A percentile compares a stretch with the other conserved stretches of the same genome.
phyloP scores from a whole-genome alignment of 1,140 invertebrate species.

The Heliconius eleuchia region DNA sequence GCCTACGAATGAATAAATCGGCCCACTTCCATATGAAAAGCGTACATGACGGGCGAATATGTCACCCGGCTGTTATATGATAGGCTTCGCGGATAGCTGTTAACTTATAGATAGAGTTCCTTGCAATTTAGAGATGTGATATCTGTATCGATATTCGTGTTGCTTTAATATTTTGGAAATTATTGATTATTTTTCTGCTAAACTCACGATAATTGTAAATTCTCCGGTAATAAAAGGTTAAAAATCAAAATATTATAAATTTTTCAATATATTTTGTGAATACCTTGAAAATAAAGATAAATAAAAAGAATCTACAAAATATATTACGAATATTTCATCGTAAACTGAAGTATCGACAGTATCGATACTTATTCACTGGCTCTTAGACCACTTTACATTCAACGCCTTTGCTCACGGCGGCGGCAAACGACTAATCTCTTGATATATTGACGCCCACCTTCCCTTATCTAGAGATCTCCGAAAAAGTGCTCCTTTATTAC shows the following conservation, averaged over 20 bases:
- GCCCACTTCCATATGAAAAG: slow-evolving; percentile 35
- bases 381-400: slow-evolving; percentile 66
- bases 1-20: slow-evolving; percentile 31
- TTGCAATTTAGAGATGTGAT: slow-evolving; percentile 51
- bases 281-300: too few relatives aligned
- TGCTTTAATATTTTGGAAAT: neutral
- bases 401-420: slow-evolving; percentile 52
- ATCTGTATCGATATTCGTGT: slow-evolving; percentile 32
- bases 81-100: slow-evolving; percentile 62
- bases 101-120: slow-evolving; percentile 73
- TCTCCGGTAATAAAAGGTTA: too few relatives aligned
- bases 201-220: neutral
- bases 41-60: slow-evolving; percentile 57
- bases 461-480: slow-evolving; percentile 67
- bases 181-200: neutral
- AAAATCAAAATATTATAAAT: too few relatives aligned
- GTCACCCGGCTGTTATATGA: slow-evolving; percentile 71
- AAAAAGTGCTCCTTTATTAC: slow-evolving; percentile 76
- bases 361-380: slow-evolving; percentile 47
- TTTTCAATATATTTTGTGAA: too few relatives aligned
- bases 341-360: neutral
- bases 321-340: neutral
- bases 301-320: too few relatives aligned
- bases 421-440: slow-evolving; percentile 75
- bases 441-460: slow-evolving; percentile 77